A percentile compares a stretch with the other conserved stretches of the same genome.
phyloP scores from a whole-genome alignment of 2,888 invertebrate genomes.

The Zaprionus obscuricornis region DNA sequence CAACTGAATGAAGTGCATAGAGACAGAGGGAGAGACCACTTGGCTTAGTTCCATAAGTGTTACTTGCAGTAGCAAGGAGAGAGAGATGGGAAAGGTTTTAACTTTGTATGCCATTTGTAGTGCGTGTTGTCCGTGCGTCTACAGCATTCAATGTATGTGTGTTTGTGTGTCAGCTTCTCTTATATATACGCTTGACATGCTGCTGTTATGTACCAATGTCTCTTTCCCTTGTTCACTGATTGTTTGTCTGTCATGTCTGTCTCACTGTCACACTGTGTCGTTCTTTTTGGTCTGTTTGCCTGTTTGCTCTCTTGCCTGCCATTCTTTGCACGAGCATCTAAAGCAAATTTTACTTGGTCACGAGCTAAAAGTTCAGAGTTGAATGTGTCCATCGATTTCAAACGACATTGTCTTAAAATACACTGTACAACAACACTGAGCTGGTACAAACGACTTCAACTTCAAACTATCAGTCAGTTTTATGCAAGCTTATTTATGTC shows the following conservation, averaged over 20 bases:
- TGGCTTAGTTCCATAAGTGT: slow-evolving; percentile 56
- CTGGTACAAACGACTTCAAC: background rate
- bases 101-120: slow-evolving; percentile 62
- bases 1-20: slow-evolving; percentile 18
- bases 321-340: slow-evolving; percentile 20
- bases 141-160: background rate
- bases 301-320: background rate
- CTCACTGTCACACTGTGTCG: too few relatives aligned
- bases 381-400: slow-evolving; percentile 62
- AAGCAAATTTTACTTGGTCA: slow-evolving; percentile 37
- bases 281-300: slow-evolving; percentile 1
- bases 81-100: slow-evolving; percentile 23
- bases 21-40: slow-evolving; percentile 32
- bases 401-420: slow-evolving; percentile 30
- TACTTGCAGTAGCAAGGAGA: slow-evolving; percentile 10
- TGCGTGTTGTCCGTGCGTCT: slow-evolving; percentile 37
- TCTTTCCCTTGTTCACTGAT: slow-evolving; percentile 3
- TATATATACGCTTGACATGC: slow-evolving; percentile 65
- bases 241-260: slow-evolving; percentile 21
- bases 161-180: slow-evolving; percentile 23
- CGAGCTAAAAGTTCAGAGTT: slow-evolving; percentile 72
- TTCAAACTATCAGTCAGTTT: too few relatives aligned
- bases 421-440: slow-evolving; percentile 13
- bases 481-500: too few relatives aligned
- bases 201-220: slow-evolving; percentile 43